Base-by-base conservation (phyloP, 2,113 vertebrate genomes). In the Larimichthys crocea region DNA sequence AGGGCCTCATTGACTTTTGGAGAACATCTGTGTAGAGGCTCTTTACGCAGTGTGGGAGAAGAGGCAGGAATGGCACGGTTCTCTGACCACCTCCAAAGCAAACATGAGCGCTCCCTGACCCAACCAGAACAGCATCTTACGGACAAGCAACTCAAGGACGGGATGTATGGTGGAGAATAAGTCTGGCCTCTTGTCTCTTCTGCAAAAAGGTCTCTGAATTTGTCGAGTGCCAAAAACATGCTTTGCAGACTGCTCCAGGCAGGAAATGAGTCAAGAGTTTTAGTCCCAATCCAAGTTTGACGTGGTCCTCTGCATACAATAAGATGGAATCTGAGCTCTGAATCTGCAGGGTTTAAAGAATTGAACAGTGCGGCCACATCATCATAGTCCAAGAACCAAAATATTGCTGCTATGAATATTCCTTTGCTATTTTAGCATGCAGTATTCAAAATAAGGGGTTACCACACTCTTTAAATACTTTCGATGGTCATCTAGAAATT, bases 11-110 rank as follows among this genome's bases (percentile, higher is more conserved):
- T 88, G 74, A 83, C 57, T 85, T 80, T 88, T 76, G 56, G 79
- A 85, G 72, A 88, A 86, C 88, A 88, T 90, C 91, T 91, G 79
- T 88, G 86, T 81, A 49, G 80, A 91, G 78, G 74, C 88, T 89
- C 65, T 85, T 82, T 70, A 79, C 63, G 19, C 76, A 46, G 76
- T 84, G 84, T 88, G 84, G 73, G 71, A 83, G 77, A 77, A 86
- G 70, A 89, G 69, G 82, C 80, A 85, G 88, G 87, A 89, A 85
- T 90, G 88, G 83, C 81, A 77, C 5, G 79, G 60, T 71, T 78
- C 61, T 73, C 56, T 31, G 77, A 74, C 85, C 53, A 59, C 70
- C 86, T 89, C 91, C 89, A 93, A 92, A 85, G 86, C 89, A 94
- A 93, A 92, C 85, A 85, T 22, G 1, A 74, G 78, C 22, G 46